Evolutionary conservation across 2,888 invertebrate species (phyloP), one percentile per base, ranked within the genome.

Genomic region (Sisyra nigra): DNA sequence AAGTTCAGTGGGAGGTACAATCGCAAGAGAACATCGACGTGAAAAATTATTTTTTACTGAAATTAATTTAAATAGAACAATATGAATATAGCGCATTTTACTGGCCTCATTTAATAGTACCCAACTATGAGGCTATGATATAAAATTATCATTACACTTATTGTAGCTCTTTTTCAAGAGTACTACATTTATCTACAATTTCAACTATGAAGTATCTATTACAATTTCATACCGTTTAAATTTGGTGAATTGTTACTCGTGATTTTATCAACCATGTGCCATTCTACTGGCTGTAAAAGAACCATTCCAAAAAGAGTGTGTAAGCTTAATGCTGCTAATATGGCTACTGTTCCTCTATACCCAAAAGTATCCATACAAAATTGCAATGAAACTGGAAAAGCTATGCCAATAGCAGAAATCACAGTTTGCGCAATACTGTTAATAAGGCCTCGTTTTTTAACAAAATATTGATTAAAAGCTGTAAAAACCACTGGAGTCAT

Each of bases 351-450:
- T 56, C 82, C 83, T 47, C 78, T 63, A 54, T 80, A 81, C 2
- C 83, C 83, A 48, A 78, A 82, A 47, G 62, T 61, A 0, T 67
- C 63, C 50, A 80, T 60, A 8, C 77, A 62, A 44, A 66, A 67
- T 32, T 77, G 76, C 33, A 77, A 72, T 2, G 74, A 54, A 44
- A 74, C 67, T 0, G 84, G 83, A 54, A 76, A 80, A 0, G 74
- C 65, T 53, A 83, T 83, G 6, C 73, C 72, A 0, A 76, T 76
- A 34, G 77, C 56, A 7, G 78, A 80, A 51, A 82, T 75, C 48
- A 80, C 60, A 0, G 77, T 72, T 57, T 84, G 84, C n/a, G 79
- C 72, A 9, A 76, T 68, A 44, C 80, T 76, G 79, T 82, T 83
- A 66, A 82, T 76, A 42, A 78, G 67, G 0, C 77, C 75, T 5